Conservation (phyloP, 2,113 vertebrate species). For the Pterocles burchelli region DNA sequence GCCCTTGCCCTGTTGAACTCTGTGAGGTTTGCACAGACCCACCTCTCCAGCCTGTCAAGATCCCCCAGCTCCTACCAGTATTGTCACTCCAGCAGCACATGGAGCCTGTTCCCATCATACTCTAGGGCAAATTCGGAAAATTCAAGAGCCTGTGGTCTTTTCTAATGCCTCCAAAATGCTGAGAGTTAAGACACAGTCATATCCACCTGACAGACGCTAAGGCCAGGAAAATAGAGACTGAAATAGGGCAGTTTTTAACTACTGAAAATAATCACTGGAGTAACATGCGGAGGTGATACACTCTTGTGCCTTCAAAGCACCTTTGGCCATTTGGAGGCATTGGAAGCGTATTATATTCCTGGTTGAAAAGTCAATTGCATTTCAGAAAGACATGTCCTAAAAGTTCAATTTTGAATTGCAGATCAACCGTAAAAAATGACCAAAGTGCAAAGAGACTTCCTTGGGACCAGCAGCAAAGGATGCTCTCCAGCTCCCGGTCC, state of each 20-base stretch:
- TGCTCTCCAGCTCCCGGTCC: not conserved
- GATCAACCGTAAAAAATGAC: not conserved
- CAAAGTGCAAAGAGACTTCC: not conserved
- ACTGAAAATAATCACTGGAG: not conserved
- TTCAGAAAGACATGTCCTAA: not conserved
- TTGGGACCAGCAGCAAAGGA: not conserved
- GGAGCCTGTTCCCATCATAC: not conserved
- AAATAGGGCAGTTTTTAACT: not conserved
- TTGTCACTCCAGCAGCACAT: not conserved
- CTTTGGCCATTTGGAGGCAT: not conserved
- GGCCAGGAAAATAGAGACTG: not conserved
- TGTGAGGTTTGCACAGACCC: no score
- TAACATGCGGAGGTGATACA: rapidly evolving
- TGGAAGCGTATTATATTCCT: not conserved
- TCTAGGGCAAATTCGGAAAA: not conserved
- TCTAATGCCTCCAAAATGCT: not conserved
- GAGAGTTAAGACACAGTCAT: not conserved
- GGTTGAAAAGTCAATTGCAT: not conserved
- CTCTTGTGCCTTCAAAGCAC: not conserved
- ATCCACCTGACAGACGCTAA: not conserved
- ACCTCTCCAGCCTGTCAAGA: no score
- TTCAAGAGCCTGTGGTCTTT: not conserved
- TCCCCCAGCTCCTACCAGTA: not conserved
- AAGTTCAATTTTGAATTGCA: not conserved
- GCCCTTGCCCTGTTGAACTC: no score